Evolutionary conservation across 1,140 invertebrate genomes (phyloP).

Genomic region (Lineus longissimus): DNA sequence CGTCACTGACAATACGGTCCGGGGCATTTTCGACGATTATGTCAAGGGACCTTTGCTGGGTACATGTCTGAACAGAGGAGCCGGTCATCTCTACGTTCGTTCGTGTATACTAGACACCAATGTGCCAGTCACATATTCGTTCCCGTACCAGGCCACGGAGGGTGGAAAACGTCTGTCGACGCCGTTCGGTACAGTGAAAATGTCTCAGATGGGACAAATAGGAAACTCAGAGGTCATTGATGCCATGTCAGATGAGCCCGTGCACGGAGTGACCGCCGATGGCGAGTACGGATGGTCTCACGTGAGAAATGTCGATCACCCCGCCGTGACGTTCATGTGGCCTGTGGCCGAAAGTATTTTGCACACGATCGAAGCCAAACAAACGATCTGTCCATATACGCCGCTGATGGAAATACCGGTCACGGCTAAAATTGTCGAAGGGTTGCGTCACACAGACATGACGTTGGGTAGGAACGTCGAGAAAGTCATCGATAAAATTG

Average conservation of each 20-base stretch:
- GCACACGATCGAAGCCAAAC: not conserved
- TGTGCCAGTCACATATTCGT: slow-evolving; percentile 3
- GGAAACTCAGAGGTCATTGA: not conserved
- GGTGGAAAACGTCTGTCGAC: not conserved
- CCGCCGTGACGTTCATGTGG: slow-evolving; percentile 4
- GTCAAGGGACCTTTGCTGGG: not conserved
- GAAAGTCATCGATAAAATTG: not conserved
- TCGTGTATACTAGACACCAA: not conserved
- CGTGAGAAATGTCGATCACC: not conserved
- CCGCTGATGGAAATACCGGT: not conserved
- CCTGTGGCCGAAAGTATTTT: not conserved
- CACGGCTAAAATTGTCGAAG: not conserved
- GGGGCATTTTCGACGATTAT: not conserved
- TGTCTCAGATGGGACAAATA: not conserved
- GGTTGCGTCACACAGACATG: not conserved
- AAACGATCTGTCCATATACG: not conserved
- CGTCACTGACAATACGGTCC: slow-evolving; percentile 2
- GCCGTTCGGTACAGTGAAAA: not conserved
- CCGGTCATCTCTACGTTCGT: not conserved
- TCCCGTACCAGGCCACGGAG: slow-evolving; percentile 1
- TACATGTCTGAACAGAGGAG: not conserved
- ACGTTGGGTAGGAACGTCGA: not conserved
- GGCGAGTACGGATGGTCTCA: not conserved
- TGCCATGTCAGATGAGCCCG: not conserved
- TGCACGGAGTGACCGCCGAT: not conserved